A percentile compares a stretch with the other conserved stretches of the same genome.
These are phyloP conservation scores for Nannospalax galili DNA, from an alignment of 2,113 vertebrate species.

Conservation along the genomic window DNA sequence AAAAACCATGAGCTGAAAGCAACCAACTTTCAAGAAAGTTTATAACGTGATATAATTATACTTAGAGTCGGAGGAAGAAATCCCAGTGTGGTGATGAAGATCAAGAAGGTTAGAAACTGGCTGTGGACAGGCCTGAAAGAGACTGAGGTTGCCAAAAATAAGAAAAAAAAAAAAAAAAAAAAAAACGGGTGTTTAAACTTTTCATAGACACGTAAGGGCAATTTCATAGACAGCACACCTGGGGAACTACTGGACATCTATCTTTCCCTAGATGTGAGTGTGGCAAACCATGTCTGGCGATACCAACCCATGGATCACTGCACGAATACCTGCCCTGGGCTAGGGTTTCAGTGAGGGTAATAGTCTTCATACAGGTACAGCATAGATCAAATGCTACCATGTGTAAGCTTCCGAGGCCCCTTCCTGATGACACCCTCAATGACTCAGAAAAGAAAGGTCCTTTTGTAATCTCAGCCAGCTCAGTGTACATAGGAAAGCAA, in stretches of 20 bases:
- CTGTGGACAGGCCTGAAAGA: not conserved
- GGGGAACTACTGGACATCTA: slow-evolving; percentile 74
- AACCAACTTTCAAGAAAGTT: slow-evolving; percentile 44
- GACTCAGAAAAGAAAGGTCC: not conserved
- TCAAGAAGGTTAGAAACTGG: slow-evolving; percentile 34
- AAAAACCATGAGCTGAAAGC: not conserved
- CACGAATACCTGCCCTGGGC: not conserved
- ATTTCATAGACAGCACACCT: slow-evolving; percentile 69
- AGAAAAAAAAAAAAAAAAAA: not conserved
- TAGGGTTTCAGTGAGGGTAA: fast-evolving
- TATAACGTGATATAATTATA: not conserved
- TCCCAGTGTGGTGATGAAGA: slow-evolving; percentile 8
- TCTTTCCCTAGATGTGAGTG: slow-evolving; percentile 73
- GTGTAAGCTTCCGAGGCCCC: not conserved
- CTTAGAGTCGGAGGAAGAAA: not conserved
- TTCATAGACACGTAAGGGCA: slow-evolving; percentile 68
- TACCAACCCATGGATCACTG: slow-evolving; percentile 21
- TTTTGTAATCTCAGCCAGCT: not conserved
- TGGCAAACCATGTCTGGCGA: slow-evolving; percentile 64
- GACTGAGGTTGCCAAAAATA: slow-evolving; percentile 44
- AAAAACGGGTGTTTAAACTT: slow-evolving; percentile 66
- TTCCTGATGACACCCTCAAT: not conserved
- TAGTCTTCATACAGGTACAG: fast-evolving
- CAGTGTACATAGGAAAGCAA: not conserved
- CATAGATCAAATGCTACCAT: not conserved